phyloP scores from a whole-genome alignment of 2,797 vertebrate species.

The Nothura maculosa region DNA sequence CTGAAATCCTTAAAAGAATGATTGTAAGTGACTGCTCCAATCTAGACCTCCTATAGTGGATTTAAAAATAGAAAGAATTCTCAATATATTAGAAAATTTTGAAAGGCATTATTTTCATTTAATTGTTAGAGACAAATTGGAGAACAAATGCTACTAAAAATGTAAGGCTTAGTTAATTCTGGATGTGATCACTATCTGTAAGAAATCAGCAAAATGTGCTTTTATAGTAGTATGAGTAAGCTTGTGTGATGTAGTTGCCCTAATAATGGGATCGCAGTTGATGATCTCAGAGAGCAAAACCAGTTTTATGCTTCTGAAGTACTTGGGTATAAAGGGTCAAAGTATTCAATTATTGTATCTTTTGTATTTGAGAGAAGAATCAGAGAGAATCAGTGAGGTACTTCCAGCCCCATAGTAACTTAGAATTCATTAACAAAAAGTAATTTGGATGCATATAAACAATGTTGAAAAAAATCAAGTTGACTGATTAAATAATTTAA shows the following conservation, averaged over 20 bases:
- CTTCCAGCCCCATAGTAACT: not conserved
- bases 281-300: constrained; percentile 7
- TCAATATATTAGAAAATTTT: too few relatives aligned
- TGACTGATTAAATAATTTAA: not conserved
- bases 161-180: too few relatives aligned
- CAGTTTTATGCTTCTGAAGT: not conserved
- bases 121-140: too few relatives aligned
- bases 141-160: too few relatives aligned
- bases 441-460: not conserved
- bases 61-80: too few relatives aligned
- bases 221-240: too few relatives aligned
- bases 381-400: not conserved
- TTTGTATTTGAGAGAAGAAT: not conserved
- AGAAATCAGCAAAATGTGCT: too few relatives aligned
- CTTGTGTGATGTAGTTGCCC: not conserved
- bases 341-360: not conserved
- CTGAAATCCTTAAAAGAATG: too few relatives aligned
- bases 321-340: not conserved
- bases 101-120: too few relatives aligned
- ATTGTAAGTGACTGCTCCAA: too few relatives aligned
- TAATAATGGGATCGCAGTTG: constrained; percentile 21
- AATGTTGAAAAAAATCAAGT: not conserved
- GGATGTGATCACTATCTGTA: too few relatives aligned
- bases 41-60: too few relatives aligned
- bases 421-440: not conserved